A percentile compares a stretch with the other conserved stretches of the same genome.
Evolutionary conservation across 2,113 vertebrate species (phyloP).

Genomic region (Mus spicilegus): DNA sequence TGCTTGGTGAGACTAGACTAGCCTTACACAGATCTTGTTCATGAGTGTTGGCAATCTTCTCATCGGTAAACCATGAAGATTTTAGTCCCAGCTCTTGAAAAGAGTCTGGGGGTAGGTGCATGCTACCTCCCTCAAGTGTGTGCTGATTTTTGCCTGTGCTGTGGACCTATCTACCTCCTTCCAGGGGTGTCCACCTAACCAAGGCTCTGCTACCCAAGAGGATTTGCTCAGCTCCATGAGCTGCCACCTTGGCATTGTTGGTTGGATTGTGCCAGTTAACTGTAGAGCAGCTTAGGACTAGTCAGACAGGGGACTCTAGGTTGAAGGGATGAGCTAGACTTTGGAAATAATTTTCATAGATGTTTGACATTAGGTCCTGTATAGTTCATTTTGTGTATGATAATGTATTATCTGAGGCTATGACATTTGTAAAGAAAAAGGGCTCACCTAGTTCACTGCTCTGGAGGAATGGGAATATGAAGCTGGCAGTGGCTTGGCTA

Average conservation of each 20-base stretch:
- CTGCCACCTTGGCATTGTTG: not conserved
- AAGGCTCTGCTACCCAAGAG: not conserved
- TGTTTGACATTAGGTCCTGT: not conserved
- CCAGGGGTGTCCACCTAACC: not conserved
- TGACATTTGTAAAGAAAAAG: not conserved
- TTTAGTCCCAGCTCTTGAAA: not conserved
- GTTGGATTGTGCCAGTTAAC: no score
- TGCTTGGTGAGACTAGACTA: not conserved
- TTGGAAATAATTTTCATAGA: not conserved
- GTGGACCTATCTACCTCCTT: not conserved
- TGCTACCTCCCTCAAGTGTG: not conserved
- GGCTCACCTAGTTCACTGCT: not conserved
- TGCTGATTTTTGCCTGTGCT: not conserved
- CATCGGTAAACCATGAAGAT: not conserved
- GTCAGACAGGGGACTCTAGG: no score
- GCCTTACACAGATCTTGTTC: not conserved
- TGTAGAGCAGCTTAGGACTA: not conserved
- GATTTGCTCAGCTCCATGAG: not conserved
- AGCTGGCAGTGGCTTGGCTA: not conserved
- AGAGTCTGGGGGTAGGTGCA: not conserved
- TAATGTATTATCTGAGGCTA: not conserved
- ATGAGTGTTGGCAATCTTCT: fast-evolving
- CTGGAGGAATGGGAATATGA: not conserved
- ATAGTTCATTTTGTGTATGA: not conserved
- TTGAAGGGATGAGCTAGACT: not conserved